Conservation (phyloP, 2,113 vertebrate species). For the Oxyruncus cristatus region DNA sequence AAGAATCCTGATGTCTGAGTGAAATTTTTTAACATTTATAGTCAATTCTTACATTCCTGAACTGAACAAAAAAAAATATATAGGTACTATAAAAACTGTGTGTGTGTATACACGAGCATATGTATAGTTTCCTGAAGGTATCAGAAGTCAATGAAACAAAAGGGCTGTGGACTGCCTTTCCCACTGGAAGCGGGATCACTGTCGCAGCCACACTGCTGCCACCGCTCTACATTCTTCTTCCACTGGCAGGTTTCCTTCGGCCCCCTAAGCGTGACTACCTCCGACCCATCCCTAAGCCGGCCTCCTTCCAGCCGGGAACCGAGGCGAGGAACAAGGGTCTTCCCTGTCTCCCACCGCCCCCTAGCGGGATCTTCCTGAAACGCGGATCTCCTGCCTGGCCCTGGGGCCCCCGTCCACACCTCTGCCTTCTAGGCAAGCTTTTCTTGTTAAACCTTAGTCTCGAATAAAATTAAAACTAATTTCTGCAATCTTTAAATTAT, state of each 20-base stretch:
- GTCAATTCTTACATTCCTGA: background rate
- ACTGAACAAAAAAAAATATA: accelerated
- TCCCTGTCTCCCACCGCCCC: background rate
- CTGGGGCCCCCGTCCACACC: accelerated
- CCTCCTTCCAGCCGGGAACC: background rate
- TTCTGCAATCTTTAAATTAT: background rate
- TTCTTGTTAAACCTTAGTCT: background rate
- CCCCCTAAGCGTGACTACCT: accelerated
- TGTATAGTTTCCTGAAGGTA: background rate
- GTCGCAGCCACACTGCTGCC: background rate
- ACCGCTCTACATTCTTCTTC: accelerated
- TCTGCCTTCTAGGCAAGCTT: accelerated
- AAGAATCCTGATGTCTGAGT: background rate
- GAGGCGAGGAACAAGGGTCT: accelerated
- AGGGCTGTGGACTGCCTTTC: background rate
- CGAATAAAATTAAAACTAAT: background rate
- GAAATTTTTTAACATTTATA: background rate
- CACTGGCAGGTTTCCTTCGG: accelerated
- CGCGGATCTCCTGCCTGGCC: background rate
- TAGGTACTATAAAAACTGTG: background rate
- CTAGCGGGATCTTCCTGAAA: background rate
- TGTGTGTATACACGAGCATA: accelerated
- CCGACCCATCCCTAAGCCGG: background rate
- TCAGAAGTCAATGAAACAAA: accelerated
- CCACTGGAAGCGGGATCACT: accelerated